Evolutionary conservation across 2,113 vertebrate genomes (phyloP).

Genomic region (Osmerus mordax): DNA sequence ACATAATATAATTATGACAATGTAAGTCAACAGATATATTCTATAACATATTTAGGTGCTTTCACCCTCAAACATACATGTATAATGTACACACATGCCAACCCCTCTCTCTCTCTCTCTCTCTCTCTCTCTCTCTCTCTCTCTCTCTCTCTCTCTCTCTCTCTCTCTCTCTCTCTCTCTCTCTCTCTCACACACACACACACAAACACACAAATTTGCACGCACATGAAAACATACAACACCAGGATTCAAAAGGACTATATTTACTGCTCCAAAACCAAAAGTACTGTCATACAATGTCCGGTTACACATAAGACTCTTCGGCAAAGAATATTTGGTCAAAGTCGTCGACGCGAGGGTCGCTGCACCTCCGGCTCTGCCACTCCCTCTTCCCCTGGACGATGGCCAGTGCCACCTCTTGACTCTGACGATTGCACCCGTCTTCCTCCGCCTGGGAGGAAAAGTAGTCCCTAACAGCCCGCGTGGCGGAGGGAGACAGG

Average conservation of each 20-base stretch:
- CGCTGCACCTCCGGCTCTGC: slow-evolving; percentile 66
- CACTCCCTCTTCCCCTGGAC: slow-evolving; percentile 66
- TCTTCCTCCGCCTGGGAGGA: slow-evolving; percentile 55
- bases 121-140: background rate
- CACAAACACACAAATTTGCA: background rate
- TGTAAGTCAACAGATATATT: slow-evolving; percentile 6
- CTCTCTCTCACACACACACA: too few species aligned
- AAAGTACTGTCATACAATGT: slow-evolving; percentile 17
- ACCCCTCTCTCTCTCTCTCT: slow-evolving; percentile 7
- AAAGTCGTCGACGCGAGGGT: slow-evolving; percentile 72
- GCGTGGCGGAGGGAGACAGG: slow-evolving; percentile 61
- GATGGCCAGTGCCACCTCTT: slow-evolving; percentile 65
- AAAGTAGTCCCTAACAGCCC: slow-evolving; percentile 62
- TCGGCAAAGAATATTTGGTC: slow-evolving; percentile 78
- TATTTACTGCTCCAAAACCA: too few species aligned
- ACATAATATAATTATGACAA: slow-evolving; percentile 37
- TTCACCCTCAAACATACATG: slow-evolving; percentile 3
- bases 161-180: too few species aligned
- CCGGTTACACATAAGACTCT: slow-evolving; percentile 70
- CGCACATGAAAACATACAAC: background rate
- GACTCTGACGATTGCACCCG: slow-evolving; percentile 47
- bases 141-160: too few species aligned
- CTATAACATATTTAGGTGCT: too few species aligned
- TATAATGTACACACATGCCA: slow-evolving; percentile 6
- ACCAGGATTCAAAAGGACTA: too few species aligned